Evolutionary conservation across 2,797 vertebrate species (phyloP).

Genomic region (Rhynchotus rufescens): DNA sequence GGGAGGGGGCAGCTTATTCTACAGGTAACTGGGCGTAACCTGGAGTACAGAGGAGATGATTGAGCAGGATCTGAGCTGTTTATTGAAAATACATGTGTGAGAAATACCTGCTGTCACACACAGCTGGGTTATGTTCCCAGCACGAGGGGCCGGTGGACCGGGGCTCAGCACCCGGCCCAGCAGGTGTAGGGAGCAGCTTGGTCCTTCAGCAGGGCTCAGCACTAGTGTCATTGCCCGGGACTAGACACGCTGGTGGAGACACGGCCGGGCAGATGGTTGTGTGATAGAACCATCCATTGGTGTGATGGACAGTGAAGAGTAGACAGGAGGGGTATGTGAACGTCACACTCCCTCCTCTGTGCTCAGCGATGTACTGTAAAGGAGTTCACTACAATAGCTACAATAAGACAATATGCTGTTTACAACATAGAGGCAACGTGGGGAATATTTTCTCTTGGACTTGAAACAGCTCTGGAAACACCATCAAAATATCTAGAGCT

Average conservation of each 20-base stretch:
- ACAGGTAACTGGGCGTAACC: neutral
- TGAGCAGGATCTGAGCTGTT: neutral
- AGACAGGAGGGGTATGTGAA: neutral
- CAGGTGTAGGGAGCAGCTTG: neutral
- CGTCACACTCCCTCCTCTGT: neutral
- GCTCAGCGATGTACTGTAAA: neutral
- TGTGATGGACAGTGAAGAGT: too few relatives aligned
- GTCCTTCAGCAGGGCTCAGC: neutral
- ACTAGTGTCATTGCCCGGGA: neutral
- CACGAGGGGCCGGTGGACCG: neutral
- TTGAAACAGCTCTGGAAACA: neutral
- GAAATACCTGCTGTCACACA: neutral
- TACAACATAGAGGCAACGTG: neutral
- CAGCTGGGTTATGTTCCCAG: neutral
- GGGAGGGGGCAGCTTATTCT: neutral
- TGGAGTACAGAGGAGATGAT: neutral
- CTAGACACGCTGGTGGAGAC: neutral
- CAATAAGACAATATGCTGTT: neutral
- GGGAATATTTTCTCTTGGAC: neutral
- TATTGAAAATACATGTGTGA: neutral
- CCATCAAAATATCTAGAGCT: neutral
- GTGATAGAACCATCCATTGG: neutral
- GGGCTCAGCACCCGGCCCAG: neutral
- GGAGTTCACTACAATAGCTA: neutral
- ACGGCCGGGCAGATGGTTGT: neutral